Percentiles rank a stretch among this genome's conserved stretches.
These are phyloP conservation scores for Tragelaphus strepsiceros DNA, from an alignment of 2,113 vertebrate genomes.

Conservation along the genomic window DNA sequence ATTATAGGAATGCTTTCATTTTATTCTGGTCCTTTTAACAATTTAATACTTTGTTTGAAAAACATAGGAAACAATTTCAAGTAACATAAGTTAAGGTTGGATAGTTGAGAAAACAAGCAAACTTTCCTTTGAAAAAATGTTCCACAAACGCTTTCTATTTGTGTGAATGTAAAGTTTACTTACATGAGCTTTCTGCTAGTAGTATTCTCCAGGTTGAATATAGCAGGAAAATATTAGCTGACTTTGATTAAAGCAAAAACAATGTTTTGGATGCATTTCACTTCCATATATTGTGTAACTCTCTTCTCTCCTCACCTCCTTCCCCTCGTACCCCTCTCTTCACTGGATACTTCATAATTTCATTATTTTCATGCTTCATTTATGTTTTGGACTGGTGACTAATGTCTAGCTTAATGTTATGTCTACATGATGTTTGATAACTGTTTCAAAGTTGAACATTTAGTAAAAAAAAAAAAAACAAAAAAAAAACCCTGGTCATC, in stretches of 20 bases:
- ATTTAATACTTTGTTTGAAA: conserved; percentile 36
- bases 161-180: neutral
- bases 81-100: conserved; percentile 26
- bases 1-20: neutral
- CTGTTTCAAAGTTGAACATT: conserved; percentile 54
- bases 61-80: conserved; percentile 5
- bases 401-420: conserved; percentile 55
- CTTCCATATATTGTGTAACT: neutral
- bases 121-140: conserved; percentile 16
- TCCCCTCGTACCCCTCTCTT: neutral
- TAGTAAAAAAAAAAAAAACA: neutral
- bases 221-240: neutral
- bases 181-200: neutral
- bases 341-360: neutral
- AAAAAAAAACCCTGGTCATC: conserved; percentile 11
- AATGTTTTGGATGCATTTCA: neutral
- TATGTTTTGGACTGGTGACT: conserved; percentile 41
- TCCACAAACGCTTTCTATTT: neutral
- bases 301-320: neutral
- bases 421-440: conserved; percentile 59
- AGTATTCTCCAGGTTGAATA: neutral
- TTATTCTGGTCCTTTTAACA: neutral
- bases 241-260: neutral
- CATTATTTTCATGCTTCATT: conserved; percentile 43
- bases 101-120: conserved; percentile 36